Evolutionary conservation across 2,797 vertebrate species (phyloP).

Genomic region (Dallia pectoralis): DNA sequence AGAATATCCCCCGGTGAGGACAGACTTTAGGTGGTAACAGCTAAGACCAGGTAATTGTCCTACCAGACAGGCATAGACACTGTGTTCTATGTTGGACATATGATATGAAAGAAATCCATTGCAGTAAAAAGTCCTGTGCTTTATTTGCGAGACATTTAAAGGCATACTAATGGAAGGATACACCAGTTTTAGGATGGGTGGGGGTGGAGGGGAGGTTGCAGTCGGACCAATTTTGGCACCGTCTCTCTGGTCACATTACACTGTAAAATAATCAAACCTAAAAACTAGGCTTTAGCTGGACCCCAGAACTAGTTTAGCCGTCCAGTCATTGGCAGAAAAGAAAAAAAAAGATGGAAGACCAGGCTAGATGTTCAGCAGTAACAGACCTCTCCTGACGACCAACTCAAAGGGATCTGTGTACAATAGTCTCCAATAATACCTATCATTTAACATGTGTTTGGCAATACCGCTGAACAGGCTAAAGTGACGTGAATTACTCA

Average conservation of each 20-base stretch:
- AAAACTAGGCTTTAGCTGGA: slow-evolving; percentile 20
- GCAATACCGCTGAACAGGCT: slow-evolving; percentile 49
- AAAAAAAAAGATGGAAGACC: neutral
- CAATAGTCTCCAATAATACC: slow-evolving; percentile 23
- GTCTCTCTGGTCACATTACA: slow-evolving; percentile 28
- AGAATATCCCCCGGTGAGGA: slow-evolving; percentile 34
- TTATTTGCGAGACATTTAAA: slow-evolving; percentile 28
- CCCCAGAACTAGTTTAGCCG: neutral
- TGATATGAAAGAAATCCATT: slow-evolving; percentile 32
- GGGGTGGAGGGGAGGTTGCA: neutral
- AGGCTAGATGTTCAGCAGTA: slow-evolving; percentile 24
- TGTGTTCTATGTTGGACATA: neutral
- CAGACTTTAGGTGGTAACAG: slow-evolving; percentile 43
- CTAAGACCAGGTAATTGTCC: slow-evolving; percentile 7
- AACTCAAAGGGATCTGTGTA: slow-evolving; percentile 31
- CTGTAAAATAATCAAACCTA: slow-evolving; percentile 40
- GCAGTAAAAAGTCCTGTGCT: slow-evolving; percentile 24
- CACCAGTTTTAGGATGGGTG: neutral
- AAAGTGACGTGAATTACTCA: slow-evolving; percentile 21
- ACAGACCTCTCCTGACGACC: slow-evolving; percentile 18
- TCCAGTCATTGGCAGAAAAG: neutral
- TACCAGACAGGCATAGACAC: slow-evolving; percentile 5
- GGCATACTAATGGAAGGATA: slow-evolving; percentile 6
- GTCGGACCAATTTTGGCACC: slow-evolving; percentile 25
- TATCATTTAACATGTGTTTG: slow-evolving; percentile 46